These are phyloP conservation scores for Temnothorax unifasciatus DNA, from an alignment of 2,888 invertebrate species.

Conservation along the genomic window DNA sequence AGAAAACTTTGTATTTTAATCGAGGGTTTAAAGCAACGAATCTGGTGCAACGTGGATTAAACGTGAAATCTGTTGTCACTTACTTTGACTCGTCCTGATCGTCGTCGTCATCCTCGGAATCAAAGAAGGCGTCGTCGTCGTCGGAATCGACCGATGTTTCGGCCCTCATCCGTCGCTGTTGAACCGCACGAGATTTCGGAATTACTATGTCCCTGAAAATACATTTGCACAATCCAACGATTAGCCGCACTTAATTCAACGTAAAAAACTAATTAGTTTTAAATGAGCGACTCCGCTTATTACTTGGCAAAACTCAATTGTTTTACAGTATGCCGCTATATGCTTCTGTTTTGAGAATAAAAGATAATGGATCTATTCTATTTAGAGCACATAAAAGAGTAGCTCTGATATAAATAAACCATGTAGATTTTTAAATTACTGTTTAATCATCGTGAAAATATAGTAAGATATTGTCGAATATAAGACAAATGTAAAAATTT, in stretches of 20 bases:
- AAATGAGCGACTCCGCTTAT: background rate
- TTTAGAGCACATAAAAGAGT: background rate
- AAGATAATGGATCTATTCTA: background rate
- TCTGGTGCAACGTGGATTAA: constrained; percentile 14
- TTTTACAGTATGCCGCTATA: background rate
- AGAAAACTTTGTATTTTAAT: constrained; percentile 19
- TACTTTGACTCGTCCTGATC: constrained; percentile 87
- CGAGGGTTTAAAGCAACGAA: background rate
- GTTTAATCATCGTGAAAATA: background rate
- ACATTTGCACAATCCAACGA: constrained; percentile 24
- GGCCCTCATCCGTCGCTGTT: constrained; percentile 87
- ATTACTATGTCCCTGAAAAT: constrained; percentile 87
- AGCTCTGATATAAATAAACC: background rate
- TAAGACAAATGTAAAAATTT: background rate
- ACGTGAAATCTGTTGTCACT: constrained; percentile 64
- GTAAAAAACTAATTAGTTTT: constrained; percentile 13
- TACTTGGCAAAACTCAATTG: background rate
- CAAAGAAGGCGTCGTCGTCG: constrained; percentile 91
- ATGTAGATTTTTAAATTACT: background rate
- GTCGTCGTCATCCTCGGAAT: constrained; percentile 90
- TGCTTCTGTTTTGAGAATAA: background rate
- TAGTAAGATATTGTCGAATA: background rate
- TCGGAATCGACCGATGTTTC: constrained; percentile 87
- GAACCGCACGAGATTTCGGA: constrained; percentile 87
- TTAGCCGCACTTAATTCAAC: background rate